Conservation (phyloP, 2,113 vertebrate genomes). For the Sminthopsis crassicaudata region DNA sequence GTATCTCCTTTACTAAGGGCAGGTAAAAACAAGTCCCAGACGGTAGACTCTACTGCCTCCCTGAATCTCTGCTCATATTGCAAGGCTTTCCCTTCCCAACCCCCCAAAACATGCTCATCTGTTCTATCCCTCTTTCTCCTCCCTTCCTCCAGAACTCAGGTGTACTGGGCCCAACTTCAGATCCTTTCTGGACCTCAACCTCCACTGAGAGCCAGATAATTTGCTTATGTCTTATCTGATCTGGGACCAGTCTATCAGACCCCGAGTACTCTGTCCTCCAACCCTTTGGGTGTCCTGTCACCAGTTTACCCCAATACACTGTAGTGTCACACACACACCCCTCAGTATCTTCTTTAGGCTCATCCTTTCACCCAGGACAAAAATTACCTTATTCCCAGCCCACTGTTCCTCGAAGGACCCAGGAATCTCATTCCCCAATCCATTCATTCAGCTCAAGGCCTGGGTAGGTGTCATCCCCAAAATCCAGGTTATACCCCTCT, state of each 20-base stretch:
- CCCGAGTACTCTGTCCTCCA: not conserved
- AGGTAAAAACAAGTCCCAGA: constrained; percentile 70
- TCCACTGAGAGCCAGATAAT: constrained; percentile 16
- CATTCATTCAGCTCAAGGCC: not conserved
- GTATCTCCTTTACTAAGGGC: constrained; percentile 47
- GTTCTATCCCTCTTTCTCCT: not conserved
- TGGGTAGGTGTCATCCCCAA: not conserved
- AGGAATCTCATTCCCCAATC: constrained; percentile 4
- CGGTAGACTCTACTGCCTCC: constrained; percentile 17
- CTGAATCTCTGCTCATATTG: constrained; percentile 31
- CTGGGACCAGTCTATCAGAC: not conserved
- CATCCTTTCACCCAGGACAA: not conserved
- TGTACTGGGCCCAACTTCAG: not conserved
- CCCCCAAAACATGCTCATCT: not conserved
- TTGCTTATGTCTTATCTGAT: not conserved
- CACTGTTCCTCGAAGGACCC: constrained; percentile 8
- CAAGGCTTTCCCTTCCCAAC: not conserved
- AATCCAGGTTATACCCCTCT: constrained; percentile 3
- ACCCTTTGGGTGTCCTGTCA: not conserved
- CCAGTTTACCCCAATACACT: constrained; percentile 1
- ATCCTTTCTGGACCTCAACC: not conserved
- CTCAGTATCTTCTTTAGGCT: constrained; percentile 7
- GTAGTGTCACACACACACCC: too few relatives aligned
- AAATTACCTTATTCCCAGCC: not conserved
- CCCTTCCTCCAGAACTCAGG: not conserved